Conservation (phyloP, 2,113 vertebrate species). For the Lichenostomus cassidix region DNA sequence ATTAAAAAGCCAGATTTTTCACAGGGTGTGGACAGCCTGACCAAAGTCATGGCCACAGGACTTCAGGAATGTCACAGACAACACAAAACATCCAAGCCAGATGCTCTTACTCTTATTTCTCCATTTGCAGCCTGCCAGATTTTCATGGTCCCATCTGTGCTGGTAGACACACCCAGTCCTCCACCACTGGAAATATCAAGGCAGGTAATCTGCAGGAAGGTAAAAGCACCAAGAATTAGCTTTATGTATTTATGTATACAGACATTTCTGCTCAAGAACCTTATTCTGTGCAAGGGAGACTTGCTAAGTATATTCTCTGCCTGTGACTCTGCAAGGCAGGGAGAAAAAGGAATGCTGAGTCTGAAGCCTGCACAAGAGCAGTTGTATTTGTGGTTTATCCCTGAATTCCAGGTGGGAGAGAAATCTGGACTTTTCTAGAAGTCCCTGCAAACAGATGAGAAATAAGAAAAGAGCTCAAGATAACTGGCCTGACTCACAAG, state of each 20-base stretch:
- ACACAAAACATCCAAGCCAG: neutral
- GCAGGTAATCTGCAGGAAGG: slow-evolving; percentile 71
- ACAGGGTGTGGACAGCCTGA: accelerated
- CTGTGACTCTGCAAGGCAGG: neutral
- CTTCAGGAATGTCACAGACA: neutral
- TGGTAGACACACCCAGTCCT: slow-evolving; percentile 76
- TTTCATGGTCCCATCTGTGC: slow-evolving; percentile 79
- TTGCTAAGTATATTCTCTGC: neutral
- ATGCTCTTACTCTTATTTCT: slow-evolving; percentile 77
- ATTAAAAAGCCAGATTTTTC: neutral
- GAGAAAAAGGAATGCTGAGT: neutral
- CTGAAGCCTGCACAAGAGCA: neutral
- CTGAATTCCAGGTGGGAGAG: neutral
- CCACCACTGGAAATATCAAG: slow-evolving; percentile 79
- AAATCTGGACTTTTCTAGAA: neutral
- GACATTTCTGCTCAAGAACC: neutral
- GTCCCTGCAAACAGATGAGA: neutral
- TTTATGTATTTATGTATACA: neutral
- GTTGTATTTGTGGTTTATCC: neutral
- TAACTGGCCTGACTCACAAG: neutral
- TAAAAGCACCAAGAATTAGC: neutral
- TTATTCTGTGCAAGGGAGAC: neutral
- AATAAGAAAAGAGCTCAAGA: neutral
- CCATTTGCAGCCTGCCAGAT: slow-evolving; percentile 82
- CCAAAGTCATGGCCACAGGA: accelerated